Base-by-base conservation (phyloP, 2,113 vertebrate species). In the Ceuthmochares aereus region DNA sequence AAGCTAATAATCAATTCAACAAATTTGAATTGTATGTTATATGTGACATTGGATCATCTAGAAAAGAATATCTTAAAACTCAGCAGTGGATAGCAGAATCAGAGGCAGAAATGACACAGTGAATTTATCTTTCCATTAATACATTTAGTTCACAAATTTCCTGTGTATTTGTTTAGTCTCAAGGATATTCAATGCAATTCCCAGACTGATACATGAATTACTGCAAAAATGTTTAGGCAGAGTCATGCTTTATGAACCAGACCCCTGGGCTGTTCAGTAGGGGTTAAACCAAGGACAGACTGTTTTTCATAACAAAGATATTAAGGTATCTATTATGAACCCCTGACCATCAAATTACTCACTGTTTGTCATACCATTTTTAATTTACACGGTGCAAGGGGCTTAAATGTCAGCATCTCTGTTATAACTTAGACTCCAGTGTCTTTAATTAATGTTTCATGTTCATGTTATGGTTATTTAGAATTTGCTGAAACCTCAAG, bases 391-490 rank as follows among this genome's bases (percentile, higher is more conserved):
- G 87, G 80, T 95, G 96, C 62, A 84, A 95, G 94, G 76, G 93
- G 90, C 86, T 97, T 98, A 98, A 98, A 98, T 98, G 98, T 98
- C 98, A 98, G 78, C 94, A 96, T 96, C 96, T 94, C 94, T 95
- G 91, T 97, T 97, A 97, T 97, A 97, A 97, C 93, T 96, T 96
- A 97, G 95, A 97, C 94, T 97, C 94, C 84, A 86, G 93, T 96
- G 95, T 97, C 96, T 98, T 98, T 98, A 98, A 98, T 98, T 98
- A 98, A 98, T 98, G 96, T 87, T 97, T 98, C 97, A 92, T 97
- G 96, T 97, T 97, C 97, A 83, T 96, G 93, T 96, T 97, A 98
- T 93, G 90, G 96, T 98, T 98, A 98, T 98, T 98, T 98, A 98
- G 98, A 97, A 98, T 97, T 97, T 97, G 79, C 89, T 96, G 97